Evolutionary conservation across 23 tunicate species (phyloP).

Genomic region (Diplosoma virens): DNA sequence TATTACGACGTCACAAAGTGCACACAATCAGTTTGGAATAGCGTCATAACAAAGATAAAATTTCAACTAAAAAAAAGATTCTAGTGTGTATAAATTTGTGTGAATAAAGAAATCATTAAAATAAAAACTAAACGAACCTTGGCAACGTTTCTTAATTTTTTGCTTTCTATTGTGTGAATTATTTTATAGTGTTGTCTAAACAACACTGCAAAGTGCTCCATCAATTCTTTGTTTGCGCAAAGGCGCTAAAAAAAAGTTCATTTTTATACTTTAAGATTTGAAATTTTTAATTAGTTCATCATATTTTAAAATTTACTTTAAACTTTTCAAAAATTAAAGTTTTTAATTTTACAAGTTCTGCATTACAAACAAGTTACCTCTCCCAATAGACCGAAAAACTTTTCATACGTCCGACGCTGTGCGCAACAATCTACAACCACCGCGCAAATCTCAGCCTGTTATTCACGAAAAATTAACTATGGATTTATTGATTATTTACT

Average conservation of each 20-base stretch:
- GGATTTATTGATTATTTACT: too few relatives aligned
- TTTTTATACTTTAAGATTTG: not conserved
- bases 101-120: too few relatives aligned
- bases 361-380: constrained; percentile 57
- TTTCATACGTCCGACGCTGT: constrained; percentile 91
- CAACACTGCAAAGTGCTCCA: constrained; percentile 80
- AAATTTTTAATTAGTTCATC: not conserved
- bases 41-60: too few relatives aligned
- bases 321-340: too few relatives aligned
- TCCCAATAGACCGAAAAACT: constrained; percentile 85
- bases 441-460: constrained; percentile 81
- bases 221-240: constrained; percentile 81
- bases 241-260: constrained; percentile 31
- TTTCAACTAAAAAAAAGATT: too few relatives aligned
- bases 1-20: too few relatives aligned
- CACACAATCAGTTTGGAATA: too few relatives aligned
- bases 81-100: too few relatives aligned
- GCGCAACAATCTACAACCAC: constrained; percentile 93
- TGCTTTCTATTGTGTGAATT: constrained; percentile 86
- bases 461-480: not conserved
- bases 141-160: constrained; percentile 87
- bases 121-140: too few relatives aligned
- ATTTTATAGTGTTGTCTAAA: constrained; percentile 78
- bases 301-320: not conserved
- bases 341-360: too few relatives aligned